These are phyloP conservation scores for Passer montanus DNA, from an alignment of 2,113 vertebrate species.

Conservation along the genomic window DNA sequence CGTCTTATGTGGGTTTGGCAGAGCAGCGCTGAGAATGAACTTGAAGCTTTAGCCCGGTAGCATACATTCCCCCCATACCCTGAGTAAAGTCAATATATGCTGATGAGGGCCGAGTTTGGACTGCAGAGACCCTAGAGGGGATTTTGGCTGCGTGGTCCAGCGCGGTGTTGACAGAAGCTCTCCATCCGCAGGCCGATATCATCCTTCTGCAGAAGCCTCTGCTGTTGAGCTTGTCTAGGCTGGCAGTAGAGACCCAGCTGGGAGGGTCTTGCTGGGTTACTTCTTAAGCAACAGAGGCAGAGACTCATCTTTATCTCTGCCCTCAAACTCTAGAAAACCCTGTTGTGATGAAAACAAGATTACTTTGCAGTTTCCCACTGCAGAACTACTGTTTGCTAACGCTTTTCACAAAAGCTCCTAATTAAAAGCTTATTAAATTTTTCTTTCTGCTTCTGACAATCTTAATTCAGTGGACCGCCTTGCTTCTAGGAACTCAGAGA, in stretches of 20 bases:
- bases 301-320: neutral
- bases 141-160: neutral
- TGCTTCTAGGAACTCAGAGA: neutral
- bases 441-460: neutral
- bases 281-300: neutral
- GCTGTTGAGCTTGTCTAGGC: neutral
- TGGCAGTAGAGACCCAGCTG: neutral
- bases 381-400: neutral
- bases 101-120: neutral
- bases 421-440: neutral
- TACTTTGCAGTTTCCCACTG: neutral
- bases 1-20: fast-evolving
- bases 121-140: fast-evolving
- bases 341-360: neutral
- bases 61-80: fast-evolving
- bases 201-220: neutral
- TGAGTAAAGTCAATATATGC: too few species aligned
- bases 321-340: neutral
- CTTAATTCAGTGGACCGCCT: neutral
- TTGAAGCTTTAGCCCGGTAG: neutral
- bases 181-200: neutral
- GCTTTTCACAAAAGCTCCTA: neutral
- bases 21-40: neutral
- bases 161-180: neutral
- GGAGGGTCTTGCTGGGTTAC: neutral